Evolutionary conservation across 2,113 vertebrate genomes (phyloP), one percentile per base, ranked within the genome.

Genomic region (Proteles cristata): DNA sequence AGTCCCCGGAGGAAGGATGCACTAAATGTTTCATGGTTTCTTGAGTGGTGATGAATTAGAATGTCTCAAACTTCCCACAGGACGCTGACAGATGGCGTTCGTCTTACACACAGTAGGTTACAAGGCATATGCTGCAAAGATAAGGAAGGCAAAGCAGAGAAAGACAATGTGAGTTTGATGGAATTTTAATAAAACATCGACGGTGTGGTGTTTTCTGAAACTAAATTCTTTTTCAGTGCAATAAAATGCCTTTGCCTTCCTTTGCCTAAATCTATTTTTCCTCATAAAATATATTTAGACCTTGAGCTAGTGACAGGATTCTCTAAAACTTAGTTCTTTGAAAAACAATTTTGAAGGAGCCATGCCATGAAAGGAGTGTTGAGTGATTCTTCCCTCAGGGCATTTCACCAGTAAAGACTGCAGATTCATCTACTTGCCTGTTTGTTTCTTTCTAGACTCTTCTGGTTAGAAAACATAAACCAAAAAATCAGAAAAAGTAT

Each of bases 231-330:
- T 61, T 17, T 14, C 48, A 50, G 3, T 50, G 7, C 35, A 81
- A 73, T 90, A 95, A 68, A 93, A 55, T 93, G 45, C 6, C 50
- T 79, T 58, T 71, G 61, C 9, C 4, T 90, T 86, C 21, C 39
- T 91, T 94, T 80, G 28, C 35, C 82, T 95, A 97, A 93, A 85
- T 97, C 25, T 84, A 65, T 89, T 94, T 96, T 95, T 87, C 79
- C 93, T 85, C 45, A 93, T 92, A 88, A 95, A 93, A 96, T 61
- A 71, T 88, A 87, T 90, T 96, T 87, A 80, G 45, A 58, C 21
- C 33, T 23, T 88, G 83, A 96, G 23, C 14, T 96, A 23, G 26
- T 90, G 76, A 85, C 50, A 97, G 63, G 87, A 92, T 81, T 96
- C 69, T 96, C 58, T 68, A 1, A n/a, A 43, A 28, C 11, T 90